Evolutionary conservation across 2,888 invertebrate genomes (phyloP), one percentile per base, ranked within the genome.

Genomic region (Catonia carolina): DNA sequence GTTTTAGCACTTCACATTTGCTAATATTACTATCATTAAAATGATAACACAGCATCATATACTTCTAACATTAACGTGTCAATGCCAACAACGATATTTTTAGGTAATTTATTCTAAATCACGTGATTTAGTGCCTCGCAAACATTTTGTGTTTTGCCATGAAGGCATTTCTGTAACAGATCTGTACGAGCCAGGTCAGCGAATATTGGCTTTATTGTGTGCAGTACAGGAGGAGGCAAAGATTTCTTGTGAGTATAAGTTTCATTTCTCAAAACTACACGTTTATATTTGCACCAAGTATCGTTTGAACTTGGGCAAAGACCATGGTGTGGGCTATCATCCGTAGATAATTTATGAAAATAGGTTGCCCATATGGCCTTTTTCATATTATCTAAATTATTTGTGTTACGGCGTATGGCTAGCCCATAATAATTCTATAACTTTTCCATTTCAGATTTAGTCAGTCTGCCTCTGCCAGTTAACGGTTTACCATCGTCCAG

Each of bases 341-440:
- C 61, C 1, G 65, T 59, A 7, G 63, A 66, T 49, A 27, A 41
- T 49, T 60, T 61, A 41, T 66, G 66, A 33, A 54, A 58, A 51
- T 57, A 66, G n/a, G 61, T 62, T 6, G 65, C 65, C 65, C 63
- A 66, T 39, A 67, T 56, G 10, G 59, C 65, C 45, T 60, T 60
- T 41, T 63, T 63, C 63, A 65, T 65, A 10, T 58, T 49, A 39
- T 60, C 62, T 7, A 60, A 36, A 3, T 61, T 59, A 56, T 65
- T 39, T 10, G 58, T 47, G 53, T 63, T 57, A 10, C 59, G 37
- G 36, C 62, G 47, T 52, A 66, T 65, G 3, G 39, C 39, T 39
- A 39, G 18, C 15, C 39, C 39, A n/a, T 39, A 39, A 39, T 12
- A 39, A n/a, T 15, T 39, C 7, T 39, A 18, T n/a, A 39, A 39